Evolutionary conservation across 1,140 invertebrate genomes (phyloP), one percentile per base, ranked within the genome.

Genomic region (Kradibia gibbosae): DNA sequence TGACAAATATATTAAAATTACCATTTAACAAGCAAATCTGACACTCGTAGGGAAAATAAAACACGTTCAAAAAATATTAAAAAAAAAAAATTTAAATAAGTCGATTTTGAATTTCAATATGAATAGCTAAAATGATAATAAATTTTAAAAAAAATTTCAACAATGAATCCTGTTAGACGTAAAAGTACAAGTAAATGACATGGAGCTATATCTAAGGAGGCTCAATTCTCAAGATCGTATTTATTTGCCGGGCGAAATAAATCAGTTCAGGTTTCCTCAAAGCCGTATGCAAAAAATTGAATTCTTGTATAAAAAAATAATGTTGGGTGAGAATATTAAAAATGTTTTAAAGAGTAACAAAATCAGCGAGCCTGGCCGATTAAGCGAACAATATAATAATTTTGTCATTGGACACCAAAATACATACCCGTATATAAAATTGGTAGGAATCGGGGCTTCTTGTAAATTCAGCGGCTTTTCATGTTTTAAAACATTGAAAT

Each of bases 401-500:
- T 72, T 72, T 50, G 39, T 72, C 45, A 42, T 45, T 42, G 70
- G 15, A 48, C 22, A 7, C 25, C 48, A 17, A 48, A 31, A 45
- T 25, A 8, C 45, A 0, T 22, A 13, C 25, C 25, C 42, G 42
- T n/a, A n/a, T n/a, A n/a, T n/a, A n/a, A n/a, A n/a, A n/a, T n/a
- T n/a, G n/a, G n/a, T n/a, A n/a, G n/a, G n/a, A n/a, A n/a, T 4
- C 45, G 7, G 2, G 0, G 11, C 45, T n/a, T 36, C 62, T 22
- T 67, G 2, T 3, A 39, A 67, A 67, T 67, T 39, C 62, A n/a
- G 45, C 70, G 28, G 62, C 34, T n/a, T 17, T 31, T 7, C 7
- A 17, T 5, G n/a, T 72, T 72, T 28, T 53, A 50, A 50, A 50
- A 67, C 75, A 42, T 25, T 50, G 75, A 80, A 83, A 84, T 85